Base-by-base conservation (phyloP, 2,797 vertebrate genomes). In the Lithobates pipiens region DNA sequence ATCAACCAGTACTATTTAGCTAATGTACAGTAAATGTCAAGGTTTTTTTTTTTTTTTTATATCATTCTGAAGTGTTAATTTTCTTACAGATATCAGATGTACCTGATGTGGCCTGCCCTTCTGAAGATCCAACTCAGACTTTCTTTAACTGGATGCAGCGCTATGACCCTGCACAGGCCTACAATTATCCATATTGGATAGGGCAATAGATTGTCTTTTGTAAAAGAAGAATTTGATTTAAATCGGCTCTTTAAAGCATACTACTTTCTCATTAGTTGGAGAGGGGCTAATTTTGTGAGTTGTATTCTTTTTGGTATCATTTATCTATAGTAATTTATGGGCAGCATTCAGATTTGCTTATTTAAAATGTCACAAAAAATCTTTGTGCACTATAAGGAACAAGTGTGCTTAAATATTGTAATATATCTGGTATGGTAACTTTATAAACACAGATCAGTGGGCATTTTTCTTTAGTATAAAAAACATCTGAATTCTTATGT, bases 111-210 rank as follows among this genome's bases (percentile, higher is more conserved):
- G 18, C 7, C 13, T 70, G 54, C 32, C 0, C 42, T 25, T 15
- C 69, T 44, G 74, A 83, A 73, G 69, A 54, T 0, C 63, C n/a
- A 32, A 9, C 36, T 61, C 80, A 32, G n/a, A 34, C 23, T 75
- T 73, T 15, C 61, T 83, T 69, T 27, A 67, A 75, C 34, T 87
- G 81, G 71, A 39, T 87, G 50, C 75, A 74, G 42, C 70, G 57
- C 21, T 42, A 15, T 68, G 71, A 13, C 18, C 7, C 18, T 32
- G 13, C 57, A 74, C 42, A 44, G 6, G 32, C 65, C 11, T 83
- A 18, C 23, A 32, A 9, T 23, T 83, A 75, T 79, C 61, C 85
- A 42, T 65, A 79, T 16, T 87, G 85, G 85, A 50, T 79, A 10
- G 68, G 76, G 2, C 54, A 77, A 46, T 86, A 78, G 39, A 83